Conservation (phyloP, 92 coral and sea anemone species). For the Parazoanthus atlanticus region DNA sequence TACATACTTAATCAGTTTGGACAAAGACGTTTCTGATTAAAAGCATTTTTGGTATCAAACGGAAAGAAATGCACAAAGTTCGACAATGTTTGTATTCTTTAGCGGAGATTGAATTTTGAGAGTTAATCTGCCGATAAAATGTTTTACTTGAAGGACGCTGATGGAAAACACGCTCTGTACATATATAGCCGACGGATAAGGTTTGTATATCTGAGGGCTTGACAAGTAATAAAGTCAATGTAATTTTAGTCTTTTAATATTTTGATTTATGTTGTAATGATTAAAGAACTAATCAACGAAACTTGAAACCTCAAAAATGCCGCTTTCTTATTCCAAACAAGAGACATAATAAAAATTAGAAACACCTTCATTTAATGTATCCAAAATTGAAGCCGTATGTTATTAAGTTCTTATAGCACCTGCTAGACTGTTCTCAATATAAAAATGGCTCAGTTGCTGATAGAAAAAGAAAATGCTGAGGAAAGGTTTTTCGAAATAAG, state of each 20-base stretch:
- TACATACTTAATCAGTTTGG: not conserved
- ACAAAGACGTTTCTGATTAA: too few relatives aligned
- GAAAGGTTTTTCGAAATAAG: not conserved
- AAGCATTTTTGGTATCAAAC: too few relatives aligned
- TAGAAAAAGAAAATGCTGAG: not conserved
- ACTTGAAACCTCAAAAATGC: not conserved
- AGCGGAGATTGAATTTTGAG: not conserved
- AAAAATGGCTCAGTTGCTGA: not conserved
- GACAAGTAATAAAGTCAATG: not conserved
- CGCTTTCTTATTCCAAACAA: not conserved
- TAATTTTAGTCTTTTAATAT: too few relatives aligned
- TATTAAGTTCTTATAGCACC: not conserved
- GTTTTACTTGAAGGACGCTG: too few relatives aligned
- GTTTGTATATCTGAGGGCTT: not conserved
- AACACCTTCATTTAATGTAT: not conserved
- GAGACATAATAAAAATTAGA: not conserved
- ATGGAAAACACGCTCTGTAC: not conserved
- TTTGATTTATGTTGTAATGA: not conserved
- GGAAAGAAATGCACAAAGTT: not conserved
- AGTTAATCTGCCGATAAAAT: not conserved
- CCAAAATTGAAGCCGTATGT: not conserved
- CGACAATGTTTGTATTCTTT: not conserved
- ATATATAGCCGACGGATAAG: too few relatives aligned
- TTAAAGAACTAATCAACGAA: not conserved
- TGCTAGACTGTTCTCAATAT: not conserved